Evolutionary conservation across 1,140 invertebrate species (phyloP).

Genomic region (Hylyphantes graminicola): DNA sequence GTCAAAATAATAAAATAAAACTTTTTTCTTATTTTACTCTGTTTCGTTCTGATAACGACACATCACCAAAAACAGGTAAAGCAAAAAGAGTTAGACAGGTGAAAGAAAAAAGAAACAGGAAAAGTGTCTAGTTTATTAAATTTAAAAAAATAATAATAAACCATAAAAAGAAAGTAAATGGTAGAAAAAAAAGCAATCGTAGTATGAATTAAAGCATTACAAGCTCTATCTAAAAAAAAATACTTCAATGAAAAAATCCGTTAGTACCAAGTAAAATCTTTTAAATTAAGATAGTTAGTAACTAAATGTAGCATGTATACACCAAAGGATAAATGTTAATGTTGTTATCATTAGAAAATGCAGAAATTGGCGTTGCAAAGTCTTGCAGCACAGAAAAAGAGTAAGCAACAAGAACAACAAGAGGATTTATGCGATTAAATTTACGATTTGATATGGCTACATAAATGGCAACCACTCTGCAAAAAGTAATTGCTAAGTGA

Average conservation of each 20-base stretch:
- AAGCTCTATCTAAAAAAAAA: not conserved
- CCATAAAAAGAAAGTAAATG: not conserved
- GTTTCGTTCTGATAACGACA: conserved; percentile 30
- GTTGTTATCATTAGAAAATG: no score
- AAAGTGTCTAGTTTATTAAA: not conserved
- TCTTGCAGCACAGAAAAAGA: no score
- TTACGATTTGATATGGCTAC: no score
- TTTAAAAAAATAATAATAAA: conserved; percentile 1
- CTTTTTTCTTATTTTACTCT: not conserved
- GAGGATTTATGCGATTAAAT: no score
- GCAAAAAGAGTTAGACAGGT: not conserved
- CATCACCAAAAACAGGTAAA: conserved; percentile 4
- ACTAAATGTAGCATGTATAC: no score
- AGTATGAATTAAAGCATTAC: not conserved
- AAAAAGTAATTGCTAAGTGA: no score
- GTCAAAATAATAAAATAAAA: not conserved
- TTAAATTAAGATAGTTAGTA: not conserved
- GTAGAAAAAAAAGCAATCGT: not conserved
- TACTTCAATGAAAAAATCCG: not conserved
- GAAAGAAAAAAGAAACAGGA: conserved; percentile 12
- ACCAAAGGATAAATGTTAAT: no score
- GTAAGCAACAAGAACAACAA: no score
- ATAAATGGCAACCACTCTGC: no score
- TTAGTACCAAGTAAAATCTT: not conserved
- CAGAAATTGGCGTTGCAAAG: no score